These are phyloP conservation scores for Tipula helvola DNA, from an alignment of 2,888 invertebrate species.

Conservation along the genomic window DNA sequence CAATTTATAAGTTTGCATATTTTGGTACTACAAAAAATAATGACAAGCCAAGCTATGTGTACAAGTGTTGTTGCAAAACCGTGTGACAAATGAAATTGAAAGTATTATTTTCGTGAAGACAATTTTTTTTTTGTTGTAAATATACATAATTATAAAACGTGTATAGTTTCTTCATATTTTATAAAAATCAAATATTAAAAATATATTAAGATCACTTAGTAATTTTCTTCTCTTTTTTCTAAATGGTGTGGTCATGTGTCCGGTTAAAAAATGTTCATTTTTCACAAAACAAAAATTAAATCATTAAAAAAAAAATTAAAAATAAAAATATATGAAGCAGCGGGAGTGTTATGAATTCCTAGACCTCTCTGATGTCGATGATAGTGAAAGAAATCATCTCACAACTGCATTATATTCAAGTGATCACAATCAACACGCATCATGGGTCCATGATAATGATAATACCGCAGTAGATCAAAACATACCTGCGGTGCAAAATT, in stretches of 20 bases:
- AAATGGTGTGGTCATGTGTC: conserved; percentile 4
- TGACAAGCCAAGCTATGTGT: neutral
- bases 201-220: conserved; percentile 1
- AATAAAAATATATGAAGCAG: conserved; percentile 6
- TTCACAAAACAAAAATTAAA: neutral
- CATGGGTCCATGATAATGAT: conserved; percentile 9
- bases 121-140: neutral
- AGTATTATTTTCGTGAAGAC: neutral
- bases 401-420: conserved; percentile 44
- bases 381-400: conserved; percentile 50
- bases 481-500: conserved; percentile 4
- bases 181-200: neutral
- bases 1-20: neutral
- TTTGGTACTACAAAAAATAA: neutral
- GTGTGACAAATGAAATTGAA: neutral
- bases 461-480: neutral
- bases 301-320: neutral
- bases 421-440: conserved; percentile 28
- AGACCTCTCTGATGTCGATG: conserved; percentile 59
- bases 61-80: neutral
- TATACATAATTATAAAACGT: neutral
- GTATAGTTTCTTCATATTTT: neutral
- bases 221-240: conserved; percentile 9
- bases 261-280: conserved; percentile 4
- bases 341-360: conserved; percentile 47